Evolutionary conservation across 1,140 invertebrate species (phyloP), one percentile per base, ranked within the genome.

Genomic region (Heliconius eleuchia): DNA sequence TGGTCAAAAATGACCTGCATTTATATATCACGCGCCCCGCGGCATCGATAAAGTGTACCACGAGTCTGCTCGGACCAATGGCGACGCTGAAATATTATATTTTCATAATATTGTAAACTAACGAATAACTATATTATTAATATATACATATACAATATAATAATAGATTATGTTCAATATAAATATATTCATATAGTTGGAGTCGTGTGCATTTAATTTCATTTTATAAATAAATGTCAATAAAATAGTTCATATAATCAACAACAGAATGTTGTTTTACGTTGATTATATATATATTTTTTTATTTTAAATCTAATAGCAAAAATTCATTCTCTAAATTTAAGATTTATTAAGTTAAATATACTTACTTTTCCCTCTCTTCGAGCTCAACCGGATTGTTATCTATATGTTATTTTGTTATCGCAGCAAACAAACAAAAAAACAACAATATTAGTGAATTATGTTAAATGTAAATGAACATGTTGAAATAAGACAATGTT

Each of bases 331-430:
- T 82, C 75, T 79, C 71, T 34, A 66, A 74, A 60, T 18, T 76
- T 73, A 70, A 76, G 73, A 71, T 55, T 30, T n/a, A 80, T 78
- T 30, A 19, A 71, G 76, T 83, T 39, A 82, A 70, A 75, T 76
- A 90, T 94, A 97, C 97, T 98, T 97, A 98, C 97, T 97, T 97
- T 95, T 98, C 97, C 89, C 97, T 95, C 95, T 97, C 97, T 94
- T 97, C 97, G 95, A 97, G 94, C 90, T 97, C 96, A 92, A 97
- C 96, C 82, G 96, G 96, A 93, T 96, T 97, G 96, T 96, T 97
- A 95, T 97, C 97, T 97, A 76, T 83, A 78, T 85, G 4, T 30
- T 66, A 66, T 66, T 66, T 23, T 66, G 60, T 66, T 66, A 30
- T 66, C 57, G 90, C 91, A 82, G 91, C 91, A 85, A 89, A 87